Base-by-base conservation (phyloP, 1,140 invertebrate species). In the Monomorium pharaonis region DNA sequence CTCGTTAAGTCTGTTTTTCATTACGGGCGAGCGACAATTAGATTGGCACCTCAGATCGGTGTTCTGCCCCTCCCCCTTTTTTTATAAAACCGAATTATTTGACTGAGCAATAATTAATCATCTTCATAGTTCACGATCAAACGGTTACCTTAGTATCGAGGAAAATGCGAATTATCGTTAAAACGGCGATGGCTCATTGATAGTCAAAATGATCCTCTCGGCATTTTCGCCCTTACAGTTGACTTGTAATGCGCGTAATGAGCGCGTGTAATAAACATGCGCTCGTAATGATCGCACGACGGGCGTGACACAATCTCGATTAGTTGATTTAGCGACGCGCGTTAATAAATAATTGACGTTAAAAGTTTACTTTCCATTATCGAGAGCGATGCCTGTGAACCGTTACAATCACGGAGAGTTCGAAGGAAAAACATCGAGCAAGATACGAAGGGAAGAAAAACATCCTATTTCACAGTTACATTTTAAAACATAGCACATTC, bases 171-270 rank as follows among this genome's bases (percentile, higher is more conserved):
- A 81, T 81, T 81, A 72, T 81, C 51, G 33, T 14, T 9, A 18
- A 30, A 54, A 56, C 33, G 18, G 21, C 65, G 49, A 81, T 18
- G 24, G 78, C 51, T 72, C 18, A 58, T 74, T 47, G 67, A 83
- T 24, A n/a, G 2, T n/a, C 21, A 58, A 47, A 83, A 60, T 47
- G 27, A 47, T 58, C 21, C 65, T 24, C 78, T 14, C 37, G 78
- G 24, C 21, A 27, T 72, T 83, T 60, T 58, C 78, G 51, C 51
- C 27, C 21, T 72, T 60, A 88, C 62, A 70, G 30, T 72, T 76
- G 87, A 56, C 58, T 72, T 51, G 42, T 33, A 63, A 62, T 51
- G 72, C 74, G 24, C 56, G 80, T 88, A 88, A 89, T 65, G 47
- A 81, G 44, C 44, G 62, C 30, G 21, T 70, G 16, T 81, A 81